Evolutionary conservation across 2,888 invertebrate genomes (phyloP), one percentile per base, ranked within the genome.

Genomic region (Melieria picta): DNA sequence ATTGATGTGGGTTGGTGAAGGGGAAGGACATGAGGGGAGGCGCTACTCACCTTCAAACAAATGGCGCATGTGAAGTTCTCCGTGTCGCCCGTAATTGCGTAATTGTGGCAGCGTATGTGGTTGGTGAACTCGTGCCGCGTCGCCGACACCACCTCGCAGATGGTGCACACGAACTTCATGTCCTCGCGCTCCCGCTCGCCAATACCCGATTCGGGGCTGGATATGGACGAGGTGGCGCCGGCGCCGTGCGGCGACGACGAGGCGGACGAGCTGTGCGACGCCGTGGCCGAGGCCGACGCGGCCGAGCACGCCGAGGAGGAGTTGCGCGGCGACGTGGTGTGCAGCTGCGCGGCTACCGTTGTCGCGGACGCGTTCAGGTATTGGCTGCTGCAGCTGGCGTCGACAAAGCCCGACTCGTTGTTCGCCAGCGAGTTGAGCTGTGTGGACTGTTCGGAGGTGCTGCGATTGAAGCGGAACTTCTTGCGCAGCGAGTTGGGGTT

Each of bases 41-140:
- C 13, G 16, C 3, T 5, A 77, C 83, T 83, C 77, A 87, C 87
- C 86, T 87, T 87, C 72, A 84, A 85, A 81, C 87, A 87, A 74
- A 87, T 87, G 75, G 85, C 85, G 79, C 87, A 87, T 73, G 86
- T 87, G 77, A 85, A 87, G 77, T 87, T 86, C 77, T 87, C 86
- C 43, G 85, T 84, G 77, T 86, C 86, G 69, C 88, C 88, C 63
- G 88, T 85, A 79, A n/a, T n/a, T n/a, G 89, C 88, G 82, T 89
- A 90, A 82, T 91, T 91, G 86, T 91, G 91, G 77, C 89, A 89
- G 71, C 92, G 89, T 74, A 93, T 91, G 84, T 93, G 93, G 74
- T 91, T 88, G 46, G 93, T 93, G 80, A 92, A 91, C 71, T 92
- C 91, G 81, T 91, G 91, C 75, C 91, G 90, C 46, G 90, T 90